A percentile compares a stretch with the other conserved stretches of the same genome.
These are phyloP conservation scores for Gorsachius magnificus DNA, from an alignment of 2,797 vertebrate species.

Conservation along the genomic window DNA sequence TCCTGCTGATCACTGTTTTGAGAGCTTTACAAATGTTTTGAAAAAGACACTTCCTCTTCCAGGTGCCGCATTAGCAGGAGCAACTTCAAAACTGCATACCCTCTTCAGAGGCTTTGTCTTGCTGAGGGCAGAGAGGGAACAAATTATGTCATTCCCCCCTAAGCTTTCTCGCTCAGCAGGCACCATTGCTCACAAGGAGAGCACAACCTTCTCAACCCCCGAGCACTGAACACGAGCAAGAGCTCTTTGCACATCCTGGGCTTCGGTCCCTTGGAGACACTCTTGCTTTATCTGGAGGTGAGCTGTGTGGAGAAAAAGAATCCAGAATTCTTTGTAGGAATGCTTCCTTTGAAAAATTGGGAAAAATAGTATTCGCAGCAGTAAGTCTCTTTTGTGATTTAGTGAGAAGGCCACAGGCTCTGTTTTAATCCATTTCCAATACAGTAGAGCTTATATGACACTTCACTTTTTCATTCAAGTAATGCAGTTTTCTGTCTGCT, in stretches of 20 bases:
- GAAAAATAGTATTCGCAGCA: not conserved
- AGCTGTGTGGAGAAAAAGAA: not conserved
- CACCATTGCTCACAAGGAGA: not conserved
- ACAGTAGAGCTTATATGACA: not conserved
- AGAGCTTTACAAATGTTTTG: not conserved
- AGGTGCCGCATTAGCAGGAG: not conserved
- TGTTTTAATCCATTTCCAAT: slow-evolving; percentile 33
- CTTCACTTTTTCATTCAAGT: slow-evolving; percentile 43
- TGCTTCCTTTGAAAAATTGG: not conserved
- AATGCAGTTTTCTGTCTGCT: slow-evolving; percentile 21
- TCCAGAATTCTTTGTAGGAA: not conserved
- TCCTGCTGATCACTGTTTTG: not conserved
- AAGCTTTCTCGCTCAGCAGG: not conserved
- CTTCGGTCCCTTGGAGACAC: not conserved
- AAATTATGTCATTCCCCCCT: not conserved
- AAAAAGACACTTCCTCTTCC: not conserved
- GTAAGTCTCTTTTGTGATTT: not conserved
- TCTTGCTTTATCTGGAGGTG: not conserved
- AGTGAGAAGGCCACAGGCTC: slow-evolving; percentile 9
- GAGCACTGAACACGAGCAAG: not conserved
- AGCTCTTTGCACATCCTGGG: not conserved
- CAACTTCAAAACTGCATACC: not conserved
- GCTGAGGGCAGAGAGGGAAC: not conserved
- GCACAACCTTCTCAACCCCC: not conserved
- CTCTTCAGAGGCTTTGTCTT: not conserved